Base-by-base conservation (phyloP, 2,797 vertebrate genomes). In the Heliangelus exortis region DNA sequence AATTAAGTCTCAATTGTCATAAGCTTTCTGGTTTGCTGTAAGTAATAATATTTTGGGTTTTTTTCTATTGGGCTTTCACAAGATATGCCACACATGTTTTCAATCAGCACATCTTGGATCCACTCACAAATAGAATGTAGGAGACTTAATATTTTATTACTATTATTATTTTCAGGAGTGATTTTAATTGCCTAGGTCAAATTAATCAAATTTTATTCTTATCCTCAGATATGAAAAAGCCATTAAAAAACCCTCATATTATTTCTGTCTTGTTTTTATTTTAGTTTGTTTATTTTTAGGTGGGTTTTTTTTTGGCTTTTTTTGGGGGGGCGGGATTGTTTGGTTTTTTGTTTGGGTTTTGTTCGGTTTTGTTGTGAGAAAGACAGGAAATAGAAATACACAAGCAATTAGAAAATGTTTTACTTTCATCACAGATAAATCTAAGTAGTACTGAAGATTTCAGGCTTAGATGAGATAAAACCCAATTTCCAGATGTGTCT, bases 381-480 rank as follows among this genome's bases (percentile, higher is more conserved):
- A 58, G 47, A 21, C 19, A 41, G 43, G 51, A 66, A 90, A 81
- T 41, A 88, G 79, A 94, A 94, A 90, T 34, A 84, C 72, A 59
- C 28, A 84, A 91, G 63, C 62, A 94, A 91, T 96, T 95, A 95
- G 75, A 68, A 72, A 78, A 83, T 58, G 65, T 77, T 95, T 90
- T 91, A 41, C 55, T 93, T 92, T 89, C 66, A 78, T 89, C 69
- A 47, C 66, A 62, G 93, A 87, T 93, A 94, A 95, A 84, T 90
- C 6, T 6, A 90, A 89, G 86, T 85, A 81, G 76, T 31, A 33
- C 61, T 89, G 72, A 87, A 95, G 94, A 95, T 91, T 75, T 53
- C 2, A 3, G 50, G 58, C 89, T 93, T 81, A 90, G 95, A 95
- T 94, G 95, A 93, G 87, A 93, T 88, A 96, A 96, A 92, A 76